A percentile compares a stretch with the other conserved stretches of the same genome.
These are phyloP conservation scores for Melanotaenia boesemani DNA, from an alignment of 2,797 vertebrate genomes.

Conservation along the genomic window DNA sequence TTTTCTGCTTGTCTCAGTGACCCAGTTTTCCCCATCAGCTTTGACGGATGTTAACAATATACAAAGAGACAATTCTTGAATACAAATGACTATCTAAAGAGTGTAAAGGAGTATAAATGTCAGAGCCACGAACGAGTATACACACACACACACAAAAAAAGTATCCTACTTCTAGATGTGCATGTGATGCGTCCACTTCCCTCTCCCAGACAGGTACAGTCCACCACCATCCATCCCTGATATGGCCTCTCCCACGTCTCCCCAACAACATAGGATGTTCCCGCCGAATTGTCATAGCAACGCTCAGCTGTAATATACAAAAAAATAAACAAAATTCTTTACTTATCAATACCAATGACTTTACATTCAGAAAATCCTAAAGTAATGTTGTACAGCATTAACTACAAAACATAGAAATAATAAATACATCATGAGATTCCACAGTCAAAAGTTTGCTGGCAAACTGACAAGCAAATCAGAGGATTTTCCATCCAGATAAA, in stretches of 20 bases:
- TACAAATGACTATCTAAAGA: not conserved
- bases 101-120: not conserved
- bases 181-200: constrained; percentile 96
- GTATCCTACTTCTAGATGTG: constrained; percentile 91
- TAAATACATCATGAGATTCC: not conserved
- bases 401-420: not conserved
- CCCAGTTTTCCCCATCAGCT: not conserved
- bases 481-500: not conserved
- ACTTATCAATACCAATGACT: not conserved
- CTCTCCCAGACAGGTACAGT: constrained; percentile 97
- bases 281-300: constrained; percentile 91
- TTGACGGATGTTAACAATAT: not conserved
- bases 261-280: constrained; percentile 91
- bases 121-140: no score
- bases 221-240: constrained; percentile 98
- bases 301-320: constrained; percentile 86
- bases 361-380: not conserved
- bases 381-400: not conserved
- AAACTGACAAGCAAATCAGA: not conserved
- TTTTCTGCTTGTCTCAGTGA: constrained; percentile 11
- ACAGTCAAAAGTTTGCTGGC: not conserved
- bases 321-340: not conserved
- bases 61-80: not conserved
- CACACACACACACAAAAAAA: not conserved
- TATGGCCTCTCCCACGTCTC: constrained; percentile 97